Base-by-base conservation (phyloP, 2,113 vertebrate genomes). In the Cebidichthys violaceus region DNA sequence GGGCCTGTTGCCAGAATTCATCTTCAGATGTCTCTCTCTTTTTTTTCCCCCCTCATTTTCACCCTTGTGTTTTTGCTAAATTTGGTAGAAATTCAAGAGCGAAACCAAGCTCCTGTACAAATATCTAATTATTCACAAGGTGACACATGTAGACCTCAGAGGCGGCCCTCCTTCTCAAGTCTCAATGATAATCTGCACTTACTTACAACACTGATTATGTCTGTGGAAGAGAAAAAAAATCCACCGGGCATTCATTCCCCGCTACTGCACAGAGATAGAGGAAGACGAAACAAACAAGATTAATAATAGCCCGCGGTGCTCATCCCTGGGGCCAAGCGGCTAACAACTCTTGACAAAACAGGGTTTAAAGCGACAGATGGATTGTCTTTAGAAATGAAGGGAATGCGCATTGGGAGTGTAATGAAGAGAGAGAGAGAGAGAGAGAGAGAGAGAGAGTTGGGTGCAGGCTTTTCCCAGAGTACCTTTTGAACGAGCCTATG, bases 341-440 rank as follows among this genome's bases (percentile, higher is more conserved):
- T 92, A 93, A 93, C 92, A 93, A 79, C 92, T 90, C 92, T 95
- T 95, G 94, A 95, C 92, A 94, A 91, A 94, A 93, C 93, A 88
- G 93, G 95, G 75, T 95, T 96, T 92, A 88, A 87, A 91, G 78
- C 92, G 90, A 94, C 92, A 95, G 93, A 93, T 94, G 91, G 92
- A 92, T 94, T 94, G 94, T 95, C 90, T 92, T 86, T 88, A 94
- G 93, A 95, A 94, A 94, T 96, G 94, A 95, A 91, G 84, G 82
- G 75, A 92, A 89, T 90, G 88, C 88, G 90, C 87, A 83, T 31
- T 80, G 94, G 92, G 92, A 90, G 92, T 91, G 90, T 96, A 95
- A 94, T 94, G 92, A 94, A 92, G 94, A 84, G 50, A 75, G 55
- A 24, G n/a, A 55, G 9, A n/a, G n/a, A 74, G 83, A 35, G 79